Percentiles rank a stretch among this genome's conserved stretches.
Conservation (phyloP, 2,888 invertebrate genomes). For the Morpho deidamia region DNA sequence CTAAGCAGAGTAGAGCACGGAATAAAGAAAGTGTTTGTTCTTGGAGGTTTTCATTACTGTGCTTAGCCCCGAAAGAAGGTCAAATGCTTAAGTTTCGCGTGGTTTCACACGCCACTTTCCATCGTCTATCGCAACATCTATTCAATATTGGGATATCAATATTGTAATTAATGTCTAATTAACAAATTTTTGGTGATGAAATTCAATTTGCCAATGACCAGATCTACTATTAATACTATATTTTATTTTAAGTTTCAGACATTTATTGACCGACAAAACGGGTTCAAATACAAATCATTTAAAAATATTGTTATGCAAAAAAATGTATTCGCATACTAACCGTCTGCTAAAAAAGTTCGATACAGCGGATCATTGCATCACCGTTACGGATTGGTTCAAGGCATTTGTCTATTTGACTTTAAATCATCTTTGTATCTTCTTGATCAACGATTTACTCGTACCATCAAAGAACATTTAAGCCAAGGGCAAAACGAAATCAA, state of each 20-base stretch:
- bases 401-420: constrained; percentile 11
- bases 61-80: constrained; percentile 40
- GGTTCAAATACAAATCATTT: no score
- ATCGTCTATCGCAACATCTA: constrained; percentile 36
- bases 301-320: no score
- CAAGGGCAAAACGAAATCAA: constrained; percentile 24
- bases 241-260: no score
- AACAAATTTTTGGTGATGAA: not conserved
- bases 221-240: no score
- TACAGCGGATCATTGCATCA: constrained; percentile 3
- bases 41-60: constrained; percentile 22
- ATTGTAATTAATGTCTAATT: constrained; percentile 19
- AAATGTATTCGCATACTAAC: no score
- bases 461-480: constrained; percentile 24
- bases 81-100: constrained; percentile 46
- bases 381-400: constrained; percentile 10
- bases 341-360: no score
- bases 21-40: constrained; percentile 23
- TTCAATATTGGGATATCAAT: constrained; percentile 28
- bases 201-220: no score
- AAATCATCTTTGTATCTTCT: constrained; percentile 11
- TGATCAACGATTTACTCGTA: constrained; percentile 10
- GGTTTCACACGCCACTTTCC: constrained; percentile 48
- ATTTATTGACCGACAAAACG: no score
- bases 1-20: not conserved